Base-by-base conservation (phyloP, 2,888 invertebrate genomes). In the Caenorhabditis drosophilae region DNA sequence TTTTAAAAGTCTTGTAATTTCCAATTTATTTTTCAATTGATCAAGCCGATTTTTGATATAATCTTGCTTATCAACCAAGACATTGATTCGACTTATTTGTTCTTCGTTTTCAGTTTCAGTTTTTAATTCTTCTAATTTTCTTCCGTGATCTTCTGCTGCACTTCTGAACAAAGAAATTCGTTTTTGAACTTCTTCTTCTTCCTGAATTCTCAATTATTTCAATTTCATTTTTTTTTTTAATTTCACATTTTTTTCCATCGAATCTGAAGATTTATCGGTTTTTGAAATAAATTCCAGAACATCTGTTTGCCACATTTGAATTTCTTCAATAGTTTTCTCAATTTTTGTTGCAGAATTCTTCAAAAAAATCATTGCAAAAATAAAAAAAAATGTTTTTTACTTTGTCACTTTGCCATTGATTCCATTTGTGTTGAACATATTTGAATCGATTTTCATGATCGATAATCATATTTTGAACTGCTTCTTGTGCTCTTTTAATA, bases 301-400 rank as follows among this genome's bases (percentile, higher is more conserved):
- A 36, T 77, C 77, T n/a, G 67, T 64, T 54, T 77, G 77, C 77
- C 76, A 77, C 68, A 75, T 77, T 54, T 77, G 74, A 23, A 78
- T 62, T 53, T 78, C 77, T 50, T 77, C 77, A 20, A 77, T 66
- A 2, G 67, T 63, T 35, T 27, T 52, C 45, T 58, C 61, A 23
- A 61, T 47, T 25, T 59, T 56, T 9, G 53, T 61, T 12, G 35
- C 35, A 1, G 56, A 55, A 26, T 26, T 44, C 51, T 57, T 26
- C 31, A 38, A 63, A 42, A 16, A 4, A 31, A 6, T 31, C 31
- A 31, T n/a, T n/a, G n/a, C n/a, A n/a, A n/a, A n/a, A n/a, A n/a
- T n/a, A n/a, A n/a, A n/a, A n/a, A n/a, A n/a, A n/a, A n/a, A n/a
- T n/a, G n/a, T n/a, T 31, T 4, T 26, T 40, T 22, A 23, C 38